Base-by-base conservation (phyloP, 2,888 invertebrate genomes). In the Drosophila koepferae region DNA sequence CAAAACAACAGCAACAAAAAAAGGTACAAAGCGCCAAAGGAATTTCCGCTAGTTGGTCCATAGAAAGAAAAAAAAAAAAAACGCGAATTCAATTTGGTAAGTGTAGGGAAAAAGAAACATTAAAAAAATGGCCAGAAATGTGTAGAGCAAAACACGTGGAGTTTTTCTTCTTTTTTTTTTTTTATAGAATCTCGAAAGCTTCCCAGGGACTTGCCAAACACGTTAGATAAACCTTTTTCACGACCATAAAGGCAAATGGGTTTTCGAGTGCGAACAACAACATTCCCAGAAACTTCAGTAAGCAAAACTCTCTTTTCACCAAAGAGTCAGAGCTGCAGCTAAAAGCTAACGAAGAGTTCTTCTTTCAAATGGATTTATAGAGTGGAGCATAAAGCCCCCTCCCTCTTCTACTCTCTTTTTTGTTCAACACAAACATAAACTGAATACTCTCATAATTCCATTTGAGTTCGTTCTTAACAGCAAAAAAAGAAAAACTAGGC, bases 71-170 rank as follows among this genome's bases (percentile, higher is more conserved):
- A 48, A 63, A 68, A 56, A 67, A 65, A 60, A 48, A 63, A 68
- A 56, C 54, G 63, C 68, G 64, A 63, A 74, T 71, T 68, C 69
- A 80, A 74, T 81, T 77, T 69, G 48, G 48, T 34, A 72, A 66
- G 58, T 65, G 53, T 70, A 62, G 44, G 23, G 49, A 40, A 49
- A 44, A 54, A 41, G 2, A 20, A n/a, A 3, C 0, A 48, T 34
- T 40, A 40, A 20, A 59, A 44, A 68, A 54, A 46, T 34, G 20
- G 36, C 8, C 14, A 40, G 38, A 9, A 49, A 68, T 43, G 38
- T 74, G 38, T 43, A 38, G 23, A 51, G 41, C 14, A 64, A 40
- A 38, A 49, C 44, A 51, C 51, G 20, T 48, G 63, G 43, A 53
- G 61, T 16, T 60, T 6, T 31, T 31, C 3, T 20, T 28, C 8